Conservation (phyloP, 2,888 invertebrate genomes). For the Leuctra nigra region DNA sequence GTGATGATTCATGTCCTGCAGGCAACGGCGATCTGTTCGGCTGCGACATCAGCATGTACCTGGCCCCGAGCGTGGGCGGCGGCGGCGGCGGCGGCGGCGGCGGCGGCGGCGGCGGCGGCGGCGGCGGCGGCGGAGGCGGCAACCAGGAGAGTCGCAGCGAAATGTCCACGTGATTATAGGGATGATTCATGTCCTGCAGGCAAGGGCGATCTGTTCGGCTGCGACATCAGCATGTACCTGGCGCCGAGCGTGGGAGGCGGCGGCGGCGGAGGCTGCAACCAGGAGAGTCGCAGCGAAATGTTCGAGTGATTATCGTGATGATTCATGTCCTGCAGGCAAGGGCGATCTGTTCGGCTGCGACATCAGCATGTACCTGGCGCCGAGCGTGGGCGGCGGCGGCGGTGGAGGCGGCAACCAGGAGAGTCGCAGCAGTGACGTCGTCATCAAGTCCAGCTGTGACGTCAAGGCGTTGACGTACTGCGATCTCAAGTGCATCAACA, state of each 20-base stretch:
- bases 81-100: conserved; percentile 46
- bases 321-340: conserved; percentile 66
- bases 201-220: conserved; percentile 92
- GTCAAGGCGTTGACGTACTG: conserved; percentile 94
- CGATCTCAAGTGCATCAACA: conserved; percentile 90
- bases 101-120: conserved; percentile 42
- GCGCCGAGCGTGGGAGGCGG: conserved; percentile 46
- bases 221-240: conserved; percentile 79
- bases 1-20: conserved; percentile 45
- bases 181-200: conserved; percentile 59
- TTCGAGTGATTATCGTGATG: too few relatives aligned
- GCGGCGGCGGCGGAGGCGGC: too few relatives aligned
- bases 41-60: conserved; percentile 79
- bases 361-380: conserved; percentile 70
- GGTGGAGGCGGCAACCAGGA: conserved; percentile 44
- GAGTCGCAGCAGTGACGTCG: conserved; percentile 54
- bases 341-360: conserved; percentile 93
- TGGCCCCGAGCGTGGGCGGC: conserved; percentile 50
- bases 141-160: conserved; percentile 38
- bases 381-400: conserved; percentile 50
- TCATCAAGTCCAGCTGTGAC: conserved; percentile 90
- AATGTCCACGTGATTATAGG: too few relatives aligned
- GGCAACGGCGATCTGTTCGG: conserved; percentile 96
- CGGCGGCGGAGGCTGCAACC: conserved; percentile 45
- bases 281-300: conserved; percentile 39